Evolutionary conservation across 2,113 vertebrate genomes (phyloP), one percentile per base, ranked within the genome.

Genomic region (Notiomystis cincta): DNA sequence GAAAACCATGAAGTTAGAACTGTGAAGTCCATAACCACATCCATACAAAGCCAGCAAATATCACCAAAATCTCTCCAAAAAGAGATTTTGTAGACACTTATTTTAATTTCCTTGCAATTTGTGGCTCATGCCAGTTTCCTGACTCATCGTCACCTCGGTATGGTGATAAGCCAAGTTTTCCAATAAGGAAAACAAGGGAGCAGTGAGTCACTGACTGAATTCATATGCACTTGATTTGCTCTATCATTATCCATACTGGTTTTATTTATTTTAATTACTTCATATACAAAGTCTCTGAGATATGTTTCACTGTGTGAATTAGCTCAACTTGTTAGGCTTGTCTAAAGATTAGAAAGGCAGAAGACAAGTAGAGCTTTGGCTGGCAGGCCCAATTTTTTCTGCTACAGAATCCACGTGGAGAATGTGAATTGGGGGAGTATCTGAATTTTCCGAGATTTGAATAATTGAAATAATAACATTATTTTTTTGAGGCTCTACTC

Each of bases 211-310:
- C 44, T 67, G 88, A 14, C 79, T 94, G 85, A 48, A 94, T 93
- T 94, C 53, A 16, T 82, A 81, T 78, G 76, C 81, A 60, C 56
- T 96, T 86, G 79, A 90, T 94, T 83, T 82, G 64, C 88, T 86
- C 72, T 95, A 64, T 93, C 92, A 88, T 96, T 96, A 95, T 90
- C 85, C 87, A 17, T 89, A 45, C 84, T 71, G 90, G 2, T 83
- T 93, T 92, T 88, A 61, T 95, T 87, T 94, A 80, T 96, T 96
- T 95, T 90, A 93, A 94, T 96, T 82, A 93, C 66, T 45, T 82
- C 38, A 77, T 78, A 53, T 82, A 91, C 71, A 71, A 37, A 77
- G 67, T 86, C 72, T 90, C 67, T 24, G 76, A 95, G 89, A 92
- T 95, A 84, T 4, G n/a, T 93, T 91, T 94, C 83, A 40, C 50